phyloP scores from a whole-genome alignment of 2,888 invertebrate genomes.

The Temnothorax ravouxi region DNA sequence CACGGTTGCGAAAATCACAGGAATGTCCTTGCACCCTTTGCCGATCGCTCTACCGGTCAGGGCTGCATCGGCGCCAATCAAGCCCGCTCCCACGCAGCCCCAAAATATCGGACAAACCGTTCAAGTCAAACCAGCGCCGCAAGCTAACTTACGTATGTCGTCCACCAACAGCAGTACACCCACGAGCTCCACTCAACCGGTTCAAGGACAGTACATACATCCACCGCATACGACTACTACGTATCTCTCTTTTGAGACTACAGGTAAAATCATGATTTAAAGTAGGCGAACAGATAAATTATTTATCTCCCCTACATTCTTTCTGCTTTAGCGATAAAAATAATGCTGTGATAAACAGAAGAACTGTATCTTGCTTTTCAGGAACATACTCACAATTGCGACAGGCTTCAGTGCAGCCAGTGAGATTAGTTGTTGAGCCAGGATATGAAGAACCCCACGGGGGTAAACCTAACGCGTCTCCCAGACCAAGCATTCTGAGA shows the following conservation, averaged over 20 bases:
- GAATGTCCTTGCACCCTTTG: slow-evolving; percentile 83
- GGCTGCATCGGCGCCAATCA: slow-evolving; percentile 80
- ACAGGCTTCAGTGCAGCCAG: slow-evolving; percentile 83
- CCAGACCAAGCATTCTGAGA: slow-evolving; percentile 94
- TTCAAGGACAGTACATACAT: slow-evolving; percentile 82
- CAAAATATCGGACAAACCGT: slow-evolving; percentile 80
- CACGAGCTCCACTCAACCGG: slow-evolving; percentile 75
- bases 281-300: not conserved
- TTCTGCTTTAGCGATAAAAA: slow-evolving; percentile 19
- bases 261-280: slow-evolving; percentile 73
- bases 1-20: slow-evolving; percentile 82
- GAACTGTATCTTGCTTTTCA: slow-evolving; percentile 56
- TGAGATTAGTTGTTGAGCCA: slow-evolving; percentile 84
- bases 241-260: slow-evolving; percentile 83
- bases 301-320: not conserved
- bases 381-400: slow-evolving; percentile 84
- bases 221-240: slow-evolving; percentile 82
- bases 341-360: not conserved
- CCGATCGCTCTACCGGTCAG: slow-evolving; percentile 80
- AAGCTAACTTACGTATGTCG: slow-evolving; percentile 73
- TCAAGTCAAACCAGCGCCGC: slow-evolving; percentile 81
- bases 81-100: slow-evolving; percentile 78
- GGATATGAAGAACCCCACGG: slow-evolving; percentile 83
- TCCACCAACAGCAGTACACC: slow-evolving; percentile 74
- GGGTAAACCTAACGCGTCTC: slow-evolving; percentile 88